Evolutionary conservation across 2,797 vertebrate species (phyloP).

Genomic region (Loriculus beryllinus): DNA sequence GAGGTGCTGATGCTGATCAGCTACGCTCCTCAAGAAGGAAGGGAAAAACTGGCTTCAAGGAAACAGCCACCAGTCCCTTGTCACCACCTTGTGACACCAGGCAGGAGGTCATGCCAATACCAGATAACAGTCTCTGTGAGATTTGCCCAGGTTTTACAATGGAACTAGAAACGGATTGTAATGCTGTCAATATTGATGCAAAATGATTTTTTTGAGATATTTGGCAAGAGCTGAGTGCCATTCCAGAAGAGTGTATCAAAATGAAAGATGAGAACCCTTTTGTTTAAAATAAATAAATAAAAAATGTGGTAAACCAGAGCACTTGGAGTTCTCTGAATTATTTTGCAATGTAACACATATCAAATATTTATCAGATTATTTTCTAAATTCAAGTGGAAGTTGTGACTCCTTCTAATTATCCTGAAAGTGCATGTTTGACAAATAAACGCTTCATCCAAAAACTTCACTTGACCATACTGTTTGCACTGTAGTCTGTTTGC

Average conservation of each 20-base stretch:
- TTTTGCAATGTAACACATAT: constrained; percentile 10
- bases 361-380: constrained; percentile 36
- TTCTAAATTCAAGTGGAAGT: background rate
- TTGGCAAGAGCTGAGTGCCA: background rate
- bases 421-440: background rate
- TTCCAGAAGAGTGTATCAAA: background rate
- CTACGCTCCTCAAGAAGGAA: background rate
- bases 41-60: background rate
- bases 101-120: background rate
- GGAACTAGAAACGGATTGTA: accelerated
- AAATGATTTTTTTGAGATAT: background rate
- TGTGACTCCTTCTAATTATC: constrained; percentile 16
- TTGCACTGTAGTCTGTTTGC: background rate
- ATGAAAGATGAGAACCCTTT: background rate
- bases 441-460: constrained; percentile 30
- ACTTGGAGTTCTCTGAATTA: background rate
- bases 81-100: background rate
- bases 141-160: background rate
- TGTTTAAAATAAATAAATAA: background rate
- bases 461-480: constrained; percentile 18
- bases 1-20: background rate
- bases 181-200: background rate
- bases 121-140: background rate
- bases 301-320: background rate
- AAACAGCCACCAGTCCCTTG: background rate